Conservation (phyloP, 2,797 vertebrate genomes). For the Muraenolepis orangiensis region DNA sequence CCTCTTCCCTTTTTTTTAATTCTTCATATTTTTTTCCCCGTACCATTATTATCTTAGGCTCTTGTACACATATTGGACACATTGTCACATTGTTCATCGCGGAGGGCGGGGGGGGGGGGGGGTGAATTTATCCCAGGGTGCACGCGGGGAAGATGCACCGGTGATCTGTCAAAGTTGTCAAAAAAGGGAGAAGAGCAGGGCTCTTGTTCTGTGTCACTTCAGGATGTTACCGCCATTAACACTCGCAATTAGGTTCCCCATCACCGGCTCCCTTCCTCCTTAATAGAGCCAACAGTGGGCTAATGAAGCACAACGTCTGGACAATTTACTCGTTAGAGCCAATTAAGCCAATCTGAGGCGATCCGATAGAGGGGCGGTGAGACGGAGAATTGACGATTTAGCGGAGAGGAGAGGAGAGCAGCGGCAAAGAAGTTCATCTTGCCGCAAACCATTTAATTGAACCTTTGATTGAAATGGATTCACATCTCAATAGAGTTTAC, state of each 20-base stretch:
- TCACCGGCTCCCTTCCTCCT: slow-evolving; percentile 51
- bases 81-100: not conserved
- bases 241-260: slow-evolving; percentile 57
- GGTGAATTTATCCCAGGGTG: not conserved
- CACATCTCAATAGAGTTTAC: not conserved
- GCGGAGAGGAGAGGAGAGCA: slow-evolving; percentile 13
- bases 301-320: slow-evolving; percentile 77
- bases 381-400: not conserved
- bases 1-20: not conserved
- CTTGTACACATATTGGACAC: not conserved
- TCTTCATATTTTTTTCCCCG: not conserved
- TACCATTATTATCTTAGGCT: not conserved
- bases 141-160: not conserved
- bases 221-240: slow-evolving; percentile 61
- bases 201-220: slow-evolving; percentile 18
- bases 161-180: slow-evolving; percentile 16
- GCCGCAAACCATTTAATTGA: not conserved
- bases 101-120: too few species aligned
- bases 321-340: slow-evolving; percentile 75
- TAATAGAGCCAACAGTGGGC: slow-evolving; percentile 68
- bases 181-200: not conserved
- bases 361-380: slow-evolving; percentile 51
- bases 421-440: not conserved
- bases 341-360: slow-evolving; percentile 72
- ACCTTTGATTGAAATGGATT: not conserved